Conservation (phyloP, 2,888 invertebrate species). For the Palloptera scutellata region DNA sequence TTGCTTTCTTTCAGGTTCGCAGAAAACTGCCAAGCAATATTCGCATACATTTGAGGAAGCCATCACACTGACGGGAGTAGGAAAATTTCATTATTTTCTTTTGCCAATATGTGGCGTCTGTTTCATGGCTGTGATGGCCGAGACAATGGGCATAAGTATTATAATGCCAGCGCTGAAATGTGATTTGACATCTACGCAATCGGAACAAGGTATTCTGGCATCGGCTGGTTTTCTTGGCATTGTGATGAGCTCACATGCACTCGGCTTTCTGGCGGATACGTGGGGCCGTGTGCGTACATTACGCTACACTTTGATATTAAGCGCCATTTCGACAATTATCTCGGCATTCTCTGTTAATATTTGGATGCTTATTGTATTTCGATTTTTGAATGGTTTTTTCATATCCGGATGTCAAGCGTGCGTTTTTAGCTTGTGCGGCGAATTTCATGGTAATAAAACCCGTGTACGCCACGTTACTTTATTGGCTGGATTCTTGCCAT, state of each 20-base stretch:
- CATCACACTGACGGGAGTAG: conserved; percentile 66
- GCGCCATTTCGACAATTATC: conserved; percentile 67
- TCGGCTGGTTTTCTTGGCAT: conserved; percentile 75
- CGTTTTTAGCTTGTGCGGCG: conserved; percentile 70
- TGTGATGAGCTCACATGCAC: conserved; percentile 77
- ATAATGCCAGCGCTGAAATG: conserved; percentile 75
- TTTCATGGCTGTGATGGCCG: conserved; percentile 74
- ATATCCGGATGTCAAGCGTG: conserved; percentile 66
- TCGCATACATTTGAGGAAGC: conserved; percentile 59
- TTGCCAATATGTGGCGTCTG: conserved; percentile 71
- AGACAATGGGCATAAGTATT: conserved; percentile 72
- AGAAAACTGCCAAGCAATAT: conserved; percentile 22
- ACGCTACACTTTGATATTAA: conserved; percentile 66
- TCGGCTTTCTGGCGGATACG: conserved; percentile 83
- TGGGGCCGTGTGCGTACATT: conserved; percentile 72
- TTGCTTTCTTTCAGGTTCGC: conserved; percentile 24
- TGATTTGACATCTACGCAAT: conserved; percentile 70
- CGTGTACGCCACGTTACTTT: conserved; percentile 68
- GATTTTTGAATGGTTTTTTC: conserved; percentile 74
- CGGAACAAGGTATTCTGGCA: conserved; percentile 71
- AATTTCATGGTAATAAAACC: conserved; percentile 67
- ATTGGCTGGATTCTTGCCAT: conserved; percentile 68
- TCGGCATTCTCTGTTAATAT: conserved; percentile 71
- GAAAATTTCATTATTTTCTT: conserved; percentile 70
- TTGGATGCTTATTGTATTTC: conserved; percentile 68